phyloP scores from a whole-genome alignment of 2,797 vertebrate species.

The Sciaenops ocellatus region DNA sequence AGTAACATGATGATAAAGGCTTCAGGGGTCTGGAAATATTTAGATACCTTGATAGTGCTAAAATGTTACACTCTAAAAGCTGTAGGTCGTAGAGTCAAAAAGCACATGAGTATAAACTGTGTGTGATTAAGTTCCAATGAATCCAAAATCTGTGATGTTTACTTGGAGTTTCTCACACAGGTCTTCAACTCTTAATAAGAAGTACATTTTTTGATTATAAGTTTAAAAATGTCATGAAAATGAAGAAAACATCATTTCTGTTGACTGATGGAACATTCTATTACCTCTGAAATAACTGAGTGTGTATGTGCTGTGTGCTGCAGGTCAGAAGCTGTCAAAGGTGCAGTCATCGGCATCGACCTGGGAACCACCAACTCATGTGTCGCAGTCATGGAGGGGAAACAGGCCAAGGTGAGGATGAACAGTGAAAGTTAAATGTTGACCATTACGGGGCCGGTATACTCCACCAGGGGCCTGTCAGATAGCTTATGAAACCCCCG shows the following conservation, averaged over 20 bases:
- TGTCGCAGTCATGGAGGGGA: conserved; percentile 98
- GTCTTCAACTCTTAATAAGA: too few relatives aligned
- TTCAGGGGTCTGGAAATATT: too few relatives aligned
- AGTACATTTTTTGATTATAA: too few relatives aligned
- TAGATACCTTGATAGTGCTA: background rate
- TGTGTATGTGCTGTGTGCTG: conserved; percentile 33
- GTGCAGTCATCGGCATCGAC: conserved; percentile 96
- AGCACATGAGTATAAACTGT: accelerated
- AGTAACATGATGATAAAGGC: too few relatives aligned
- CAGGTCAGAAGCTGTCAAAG: conserved; percentile 97
- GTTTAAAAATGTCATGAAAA: background rate
- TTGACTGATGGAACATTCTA: background rate
- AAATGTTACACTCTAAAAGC: too few relatives aligned
- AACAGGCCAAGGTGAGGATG: conserved; percentile 93
- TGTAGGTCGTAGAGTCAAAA: background rate
- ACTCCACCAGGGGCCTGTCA: too few relatives aligned
- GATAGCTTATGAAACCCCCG: too few relatives aligned
- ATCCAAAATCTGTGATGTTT: background rate
- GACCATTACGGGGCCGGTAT: too few relatives aligned
- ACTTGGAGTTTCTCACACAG: background rate
- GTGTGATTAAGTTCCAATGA: background rate
- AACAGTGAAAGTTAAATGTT: too few relatives aligned
- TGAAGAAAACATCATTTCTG: background rate
- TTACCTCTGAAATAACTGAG: background rate
- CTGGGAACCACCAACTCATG: conserved; percentile 99